Evolutionary conservation across 2,888 invertebrate species (phyloP).

Genomic region (Scaptomyza flava): DNA sequence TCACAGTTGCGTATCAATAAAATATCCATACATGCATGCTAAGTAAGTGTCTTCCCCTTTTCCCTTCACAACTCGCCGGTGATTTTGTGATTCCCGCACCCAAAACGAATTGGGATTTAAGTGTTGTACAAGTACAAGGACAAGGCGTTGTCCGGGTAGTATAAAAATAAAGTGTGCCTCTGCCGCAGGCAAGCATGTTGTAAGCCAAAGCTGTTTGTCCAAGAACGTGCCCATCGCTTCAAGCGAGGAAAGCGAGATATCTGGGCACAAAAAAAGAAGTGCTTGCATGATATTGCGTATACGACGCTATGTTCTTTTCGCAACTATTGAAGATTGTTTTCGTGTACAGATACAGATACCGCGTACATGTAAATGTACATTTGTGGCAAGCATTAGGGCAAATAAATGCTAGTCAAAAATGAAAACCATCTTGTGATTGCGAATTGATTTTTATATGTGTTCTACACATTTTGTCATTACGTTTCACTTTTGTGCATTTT

Average conservation of each 20-base stretch:
- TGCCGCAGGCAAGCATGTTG: conserved; percentile 32
- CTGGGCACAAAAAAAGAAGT: conserved; percentile 28
- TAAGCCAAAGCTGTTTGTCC: conserved; percentile 45
- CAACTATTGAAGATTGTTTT: conserved; percentile 1
- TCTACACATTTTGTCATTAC: conserved; percentile 5
- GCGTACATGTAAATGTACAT: conserved; percentile 32
- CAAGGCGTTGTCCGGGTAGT: conserved; percentile 49
- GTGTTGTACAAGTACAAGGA: conserved; percentile 68
- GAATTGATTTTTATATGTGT: conserved; percentile 1
- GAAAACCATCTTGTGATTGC: conserved; percentile 14
- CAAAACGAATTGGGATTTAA: conserved; percentile 76
- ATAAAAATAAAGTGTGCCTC: conserved; percentile 65
- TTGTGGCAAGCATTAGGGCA: conserved; percentile 15
- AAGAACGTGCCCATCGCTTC: conserved; percentile 51
- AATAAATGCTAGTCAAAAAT: conserved; percentile 12
- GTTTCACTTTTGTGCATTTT: conserved; percentile 15
- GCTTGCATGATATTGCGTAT: conserved; percentile 61
- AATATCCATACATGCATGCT: conserved; percentile 79
- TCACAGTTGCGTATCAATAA: conserved; percentile 74
- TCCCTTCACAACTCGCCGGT: conserved; percentile 5
- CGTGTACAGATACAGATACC: background rate
- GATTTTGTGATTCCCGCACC: conserved; percentile 71
- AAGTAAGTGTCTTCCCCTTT: conserved; percentile 66
- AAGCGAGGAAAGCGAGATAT: conserved; percentile 16
- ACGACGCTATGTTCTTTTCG: conserved; percentile 40